These are phyloP conservation scores for Gorsachius goisagi DNA, from an alignment of 2,113 vertebrate species.

Conservation along the genomic window DNA sequence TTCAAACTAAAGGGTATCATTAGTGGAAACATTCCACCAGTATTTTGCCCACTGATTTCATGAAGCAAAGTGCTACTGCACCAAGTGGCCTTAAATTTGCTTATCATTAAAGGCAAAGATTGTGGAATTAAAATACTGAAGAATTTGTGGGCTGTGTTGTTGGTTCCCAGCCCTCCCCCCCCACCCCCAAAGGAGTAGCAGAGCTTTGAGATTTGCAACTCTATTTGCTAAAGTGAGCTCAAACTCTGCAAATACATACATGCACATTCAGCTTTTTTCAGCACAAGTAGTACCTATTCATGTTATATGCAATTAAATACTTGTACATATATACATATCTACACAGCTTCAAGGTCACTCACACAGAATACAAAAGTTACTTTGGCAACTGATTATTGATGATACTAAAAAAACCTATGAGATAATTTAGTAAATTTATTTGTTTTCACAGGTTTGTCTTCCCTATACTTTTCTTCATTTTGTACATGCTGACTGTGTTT, in stretches of 20 bases:
- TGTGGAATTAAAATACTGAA: background rate
- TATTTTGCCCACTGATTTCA: background rate
- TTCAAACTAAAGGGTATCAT: background rate
- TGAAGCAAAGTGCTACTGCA: background rate
- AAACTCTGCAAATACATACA: background rate
- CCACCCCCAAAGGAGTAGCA: background rate
- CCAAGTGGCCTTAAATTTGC: background rate
- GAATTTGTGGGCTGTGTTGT: background rate
- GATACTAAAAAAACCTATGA: background rate
- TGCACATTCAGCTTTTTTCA: background rate
- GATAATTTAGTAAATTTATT: background rate
- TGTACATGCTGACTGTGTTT: background rate
- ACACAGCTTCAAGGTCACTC: background rate
- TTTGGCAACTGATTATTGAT: background rate
- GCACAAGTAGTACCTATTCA: background rate
- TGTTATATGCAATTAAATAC: background rate
- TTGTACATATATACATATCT: background rate
- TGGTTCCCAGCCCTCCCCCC: too few species aligned
- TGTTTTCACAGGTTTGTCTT: background rate
- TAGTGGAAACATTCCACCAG: background rate
- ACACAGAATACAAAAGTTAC: background rate
- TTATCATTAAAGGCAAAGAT: background rate
- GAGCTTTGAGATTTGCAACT: background rate
- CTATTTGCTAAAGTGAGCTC: background rate
- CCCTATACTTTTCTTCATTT: background rate